Conservation (phyloP, 2,888 invertebrate genomes). For the Magallana nippona region DNA sequence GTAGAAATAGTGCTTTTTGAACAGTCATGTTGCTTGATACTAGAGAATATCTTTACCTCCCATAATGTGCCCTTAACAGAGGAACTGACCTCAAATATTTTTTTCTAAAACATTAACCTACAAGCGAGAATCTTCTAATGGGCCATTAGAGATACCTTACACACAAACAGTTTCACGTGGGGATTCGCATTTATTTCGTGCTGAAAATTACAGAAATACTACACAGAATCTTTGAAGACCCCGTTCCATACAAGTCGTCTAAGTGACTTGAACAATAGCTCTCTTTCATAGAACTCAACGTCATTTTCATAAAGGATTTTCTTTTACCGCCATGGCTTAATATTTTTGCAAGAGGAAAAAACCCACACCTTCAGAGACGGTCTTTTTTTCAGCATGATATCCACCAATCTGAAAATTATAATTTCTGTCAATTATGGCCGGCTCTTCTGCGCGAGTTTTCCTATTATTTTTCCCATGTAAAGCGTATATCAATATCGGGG, state of each 20-base stretch:
- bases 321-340: no score
- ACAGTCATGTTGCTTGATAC: not conserved
- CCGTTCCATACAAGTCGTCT: not conserved
- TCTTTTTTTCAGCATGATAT: not conserved
- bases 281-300: no score
- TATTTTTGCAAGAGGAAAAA: no score
- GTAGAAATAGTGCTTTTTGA: not conserved
- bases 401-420: not conserved
- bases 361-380: no score
- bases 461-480: slow-evolving; percentile 21
- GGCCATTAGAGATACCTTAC: slow-evolving; percentile 41
- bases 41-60: not conserved
- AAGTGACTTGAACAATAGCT: not conserved
- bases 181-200: slow-evolving; percentile 30
- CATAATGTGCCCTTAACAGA: not conserved
- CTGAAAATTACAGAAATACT: slow-evolving; percentile 21
- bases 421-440: not conserved
- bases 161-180: slow-evolving; percentile 41
- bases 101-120: slow-evolving; percentile 44
- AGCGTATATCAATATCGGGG: not conserved
- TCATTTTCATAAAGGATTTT: no score
- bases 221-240: slow-evolving; percentile 11
- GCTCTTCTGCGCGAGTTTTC: not conserved
- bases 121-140: slow-evolving; percentile 46
- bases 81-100: not conserved